Evolutionary conservation across 2,888 invertebrate genomes (phyloP), one percentile per base, ranked within the genome.

Genomic region (Drosophila quinaria): DNA sequence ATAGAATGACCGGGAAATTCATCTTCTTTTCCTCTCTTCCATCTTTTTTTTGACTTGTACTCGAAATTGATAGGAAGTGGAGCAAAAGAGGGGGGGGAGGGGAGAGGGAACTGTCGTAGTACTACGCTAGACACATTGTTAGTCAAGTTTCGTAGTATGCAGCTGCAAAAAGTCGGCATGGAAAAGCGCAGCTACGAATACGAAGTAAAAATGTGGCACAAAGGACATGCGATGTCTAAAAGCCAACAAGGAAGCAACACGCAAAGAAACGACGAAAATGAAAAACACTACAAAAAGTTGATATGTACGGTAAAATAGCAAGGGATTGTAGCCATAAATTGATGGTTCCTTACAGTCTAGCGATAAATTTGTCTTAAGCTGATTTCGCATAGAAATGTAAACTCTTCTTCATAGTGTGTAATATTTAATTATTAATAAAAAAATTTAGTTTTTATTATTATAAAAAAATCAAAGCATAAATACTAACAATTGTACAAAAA

Each of bases 181-280:
- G 50, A 70, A 68, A 55, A 55, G 42, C 52, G 55, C 60, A 65
- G 29, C 65, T 44, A 66, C 55, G 35, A 64, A 37, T 49, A 35
- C 41, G 31, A 19, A 41, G 46, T 39, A 64, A 46, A 87, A 86
- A 85, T 83, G 74, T 88, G 78, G 81, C 87, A 83, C 83, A 83
- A 86, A 83, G 87, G 69, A 83, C 74, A 51, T 25, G 63, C 70
- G 29, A 64, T 65, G 60, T 55, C 67, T 51, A 70, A 78, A 83
- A 84, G 68, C 67, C 60, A 71, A 79, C 58, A 65, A 54, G 54
- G 22, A 70, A 67, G 63, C 47, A 42, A 15, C 10, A 15, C 19
- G 15, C 41, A 73, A n/a, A 33, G 46, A 52, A 44, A 33, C 8
- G 19, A 15, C 13, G 39, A 29, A 46, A 44, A 44, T 19, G 11